Percentiles rank a stretch among this genome's conserved stretches.
Conservation (phyloP, 1,140 invertebrate genomes). For the Nixonia krombeini region DNA sequence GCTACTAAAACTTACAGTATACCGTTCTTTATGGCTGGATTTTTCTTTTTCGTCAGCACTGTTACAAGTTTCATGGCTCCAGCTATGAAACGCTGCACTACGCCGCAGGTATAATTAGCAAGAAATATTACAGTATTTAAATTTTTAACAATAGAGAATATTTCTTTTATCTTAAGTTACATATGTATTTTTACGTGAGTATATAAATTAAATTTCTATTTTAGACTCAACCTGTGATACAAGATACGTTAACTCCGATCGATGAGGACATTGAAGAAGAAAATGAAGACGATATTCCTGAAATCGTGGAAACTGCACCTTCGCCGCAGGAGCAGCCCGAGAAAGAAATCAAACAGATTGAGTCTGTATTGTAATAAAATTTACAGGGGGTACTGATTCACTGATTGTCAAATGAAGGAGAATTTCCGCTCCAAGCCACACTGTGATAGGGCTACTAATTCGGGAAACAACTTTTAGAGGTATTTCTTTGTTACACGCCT, state of each 20-base stretch:
- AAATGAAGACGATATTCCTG: constrained; percentile 79
- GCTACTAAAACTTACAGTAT: constrained; percentile 86
- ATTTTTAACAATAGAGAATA: background rate
- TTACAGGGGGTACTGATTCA: constrained; percentile 19
- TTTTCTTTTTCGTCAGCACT: constrained; percentile 88
- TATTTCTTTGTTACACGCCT: constrained; percentile 58
- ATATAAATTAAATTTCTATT: constrained; percentile 20
- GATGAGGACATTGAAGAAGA: constrained; percentile 86
- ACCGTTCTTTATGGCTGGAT: constrained; percentile 93
- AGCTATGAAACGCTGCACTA: constrained; percentile 77
- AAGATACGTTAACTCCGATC: constrained; percentile 83
- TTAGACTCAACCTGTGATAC: constrained; percentile 73
- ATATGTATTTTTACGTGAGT: background rate
- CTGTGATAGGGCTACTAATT: constrained; percentile 64
- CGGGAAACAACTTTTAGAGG: constrained; percentile 42
- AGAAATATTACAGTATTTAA: background rate
- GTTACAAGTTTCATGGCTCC: constrained; percentile 89
- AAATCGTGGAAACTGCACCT: constrained; percentile 77
- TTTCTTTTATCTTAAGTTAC: background rate
- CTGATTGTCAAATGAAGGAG: constrained; percentile 29
- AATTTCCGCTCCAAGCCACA: constrained; percentile 64
- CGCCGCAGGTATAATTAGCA: constrained; percentile 62
- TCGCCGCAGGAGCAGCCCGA: constrained; percentile 72
- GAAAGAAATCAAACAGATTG: constrained; percentile 78
- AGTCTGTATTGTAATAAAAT: constrained; percentile 75